These are phyloP conservation scores for Dolichomitus sp. DNA, from an alignment of 2,888 invertebrate genomes.

Conservation along the genomic window DNA sequence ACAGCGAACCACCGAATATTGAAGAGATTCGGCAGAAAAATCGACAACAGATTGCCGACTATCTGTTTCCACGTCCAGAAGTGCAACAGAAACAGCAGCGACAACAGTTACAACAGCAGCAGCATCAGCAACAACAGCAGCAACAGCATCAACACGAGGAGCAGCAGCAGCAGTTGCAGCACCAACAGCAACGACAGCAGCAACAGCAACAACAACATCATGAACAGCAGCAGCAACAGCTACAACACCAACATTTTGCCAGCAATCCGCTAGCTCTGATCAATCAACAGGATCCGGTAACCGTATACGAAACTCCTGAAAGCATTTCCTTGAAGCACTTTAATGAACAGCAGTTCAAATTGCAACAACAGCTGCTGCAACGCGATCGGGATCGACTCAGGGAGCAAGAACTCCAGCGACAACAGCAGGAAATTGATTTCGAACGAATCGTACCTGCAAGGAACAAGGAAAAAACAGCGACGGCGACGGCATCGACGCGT, in stretches of 20 bases:
- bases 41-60: slow-evolving; percentile 73
- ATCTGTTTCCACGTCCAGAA: slow-evolving; percentile 76
- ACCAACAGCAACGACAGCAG: slow-evolving; percentile 69
- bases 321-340: slow-evolving; percentile 83
- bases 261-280: slow-evolving; percentile 66
- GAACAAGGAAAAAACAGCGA: slow-evolving; percentile 47
- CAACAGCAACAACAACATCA: slow-evolving; percentile 73
- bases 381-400: slow-evolving; percentile 80
- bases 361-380: slow-evolving; percentile 82
- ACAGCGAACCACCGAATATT: slow-evolving; percentile 65
- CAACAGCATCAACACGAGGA: slow-evolving; percentile 68
- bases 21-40: slow-evolving; percentile 53
- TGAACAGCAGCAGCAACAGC: slow-evolving; percentile 72
- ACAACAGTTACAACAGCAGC: slow-evolving; percentile 69
- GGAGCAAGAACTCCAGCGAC: slow-evolving; percentile 80
- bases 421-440: slow-evolving; percentile 69
- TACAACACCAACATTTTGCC: slow-evolving; percentile 70
- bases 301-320: slow-evolving; percentile 82
- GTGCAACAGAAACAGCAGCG: slow-evolving; percentile 72
- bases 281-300: slow-evolving; percentile 72
- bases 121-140: slow-evolving; percentile 71
- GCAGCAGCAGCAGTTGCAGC: slow-evolving; percentile 73
- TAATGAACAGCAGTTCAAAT: slow-evolving; percentile 82
- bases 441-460: slow-evolving; percentile 30
- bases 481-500: slow-evolving; percentile 33